phyloP scores from a whole-genome alignment of 2,797 vertebrate species.

The Arrhamphus sclerolepis region DNA sequence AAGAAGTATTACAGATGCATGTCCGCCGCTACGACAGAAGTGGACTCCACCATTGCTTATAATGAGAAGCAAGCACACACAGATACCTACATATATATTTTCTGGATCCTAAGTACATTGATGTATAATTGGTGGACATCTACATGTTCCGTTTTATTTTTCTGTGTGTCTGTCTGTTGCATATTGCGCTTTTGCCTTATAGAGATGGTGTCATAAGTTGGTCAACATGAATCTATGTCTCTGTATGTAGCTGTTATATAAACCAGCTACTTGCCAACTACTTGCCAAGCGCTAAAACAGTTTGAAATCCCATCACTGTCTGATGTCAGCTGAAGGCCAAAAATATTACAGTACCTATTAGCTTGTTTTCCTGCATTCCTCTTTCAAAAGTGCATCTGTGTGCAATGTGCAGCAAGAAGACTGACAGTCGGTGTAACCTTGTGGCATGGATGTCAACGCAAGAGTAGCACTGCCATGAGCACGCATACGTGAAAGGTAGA shows the following conservation, averaged over 20 bases:
- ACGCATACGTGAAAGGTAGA: conserved; percentile 25
- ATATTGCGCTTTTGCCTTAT: too few species aligned
- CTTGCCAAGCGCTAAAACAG: background rate
- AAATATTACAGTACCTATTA: conserved; percentile 17
- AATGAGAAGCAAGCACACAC: background rate
- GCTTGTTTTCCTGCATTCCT: conserved; percentile 16
- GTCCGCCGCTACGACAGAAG: background rate
- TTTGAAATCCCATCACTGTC: conserved; percentile 4
- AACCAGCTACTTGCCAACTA: too few species aligned
- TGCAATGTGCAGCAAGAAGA: conserved; percentile 28
- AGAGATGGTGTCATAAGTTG: too few species aligned
- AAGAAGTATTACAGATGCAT: too few species aligned
- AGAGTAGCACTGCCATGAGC: conserved; percentile 30
- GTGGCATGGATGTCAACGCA: conserved; percentile 44
- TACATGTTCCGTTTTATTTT: too few species aligned
- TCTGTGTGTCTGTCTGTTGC: too few species aligned
- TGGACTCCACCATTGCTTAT: background rate
- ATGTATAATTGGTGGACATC: too few species aligned
- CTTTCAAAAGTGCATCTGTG: conserved; percentile 12
- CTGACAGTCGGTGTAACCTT: conserved; percentile 45
- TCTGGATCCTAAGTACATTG: too few species aligned
- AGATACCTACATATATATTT: background rate
- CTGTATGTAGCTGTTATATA: background rate
- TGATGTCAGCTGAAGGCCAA: conserved; percentile 20
- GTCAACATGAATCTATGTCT: too few species aligned